Evolutionary conservation across 2,888 invertebrate genomes (phyloP), one percentile per base, ranked within the genome.

Genomic region (Erebia epiphron): DNA sequence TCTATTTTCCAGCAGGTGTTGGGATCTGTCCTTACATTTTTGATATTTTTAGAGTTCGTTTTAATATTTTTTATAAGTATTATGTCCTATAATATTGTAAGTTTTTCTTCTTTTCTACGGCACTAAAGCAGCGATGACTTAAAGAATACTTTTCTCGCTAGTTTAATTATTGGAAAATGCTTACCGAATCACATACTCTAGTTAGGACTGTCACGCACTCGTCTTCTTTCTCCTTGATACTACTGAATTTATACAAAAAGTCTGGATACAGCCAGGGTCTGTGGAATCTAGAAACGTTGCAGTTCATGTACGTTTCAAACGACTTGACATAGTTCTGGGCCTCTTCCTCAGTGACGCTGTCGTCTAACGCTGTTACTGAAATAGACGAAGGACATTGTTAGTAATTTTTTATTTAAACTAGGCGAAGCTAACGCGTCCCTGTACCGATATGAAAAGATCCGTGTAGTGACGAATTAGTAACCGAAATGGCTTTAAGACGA

Each of bases 311-410:
- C 49, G 76, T 76, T 69, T 78, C 77, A 3, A 82, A 79, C 1
- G 81, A 77, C 10, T 78, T 71, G 57, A 78, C 79, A 67, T 82
- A 82, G 43, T 76, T 76, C 18, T 77, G 75, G 41, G 79, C 81
- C 21, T 77, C 77, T 18, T 77, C 75, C 35, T 35, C 35, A 35
- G 35, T 35, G 35, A 35, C 7, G 35, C 35, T 7, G 35, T 35
- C 35, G 35, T 83, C 82, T 41, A 83, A 78, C 7, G 82, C 80
- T 13, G 82, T 83, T 64, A 81, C 83, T 83, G 61, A 16, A 61
- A 61, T 13, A 2, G 16, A 54, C 18, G 54, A 9, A 7, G 50
- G 1, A 50, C n/a, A 14, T 50, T 50, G 4, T 50, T 16, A 49
- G 61, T 13, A 50, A 54, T 8, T 13, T n/a, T 5, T 35, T 0